phyloP scores from a whole-genome alignment of 2,113 vertebrate genomes.

The Raja brachyura region DNA sequence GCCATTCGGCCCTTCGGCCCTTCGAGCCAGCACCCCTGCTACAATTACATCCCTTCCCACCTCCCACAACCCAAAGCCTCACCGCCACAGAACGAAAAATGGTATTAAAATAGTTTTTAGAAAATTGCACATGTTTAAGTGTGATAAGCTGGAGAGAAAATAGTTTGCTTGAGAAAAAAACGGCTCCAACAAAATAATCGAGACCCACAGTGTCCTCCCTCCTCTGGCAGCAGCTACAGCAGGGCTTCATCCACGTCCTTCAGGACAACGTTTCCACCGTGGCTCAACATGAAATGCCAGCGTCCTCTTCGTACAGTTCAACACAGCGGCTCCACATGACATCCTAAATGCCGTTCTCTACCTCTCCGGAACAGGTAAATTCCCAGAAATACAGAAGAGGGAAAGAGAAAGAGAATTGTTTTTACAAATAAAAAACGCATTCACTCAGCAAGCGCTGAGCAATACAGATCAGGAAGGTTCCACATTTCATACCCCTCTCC shows the following conservation, averaged over 20 bases:
- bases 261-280: slow-evolving; percentile 24
- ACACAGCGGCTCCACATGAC: slow-evolving; percentile 25
- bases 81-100: neutral
- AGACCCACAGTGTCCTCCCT: slow-evolving; percentile 33
- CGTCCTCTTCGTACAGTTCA: slow-evolving; percentile 16
- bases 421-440: neutral
- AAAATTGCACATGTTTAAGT: neutral
- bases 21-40: too few species aligned
- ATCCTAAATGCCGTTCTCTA: slow-evolving; percentile 30
- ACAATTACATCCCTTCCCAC: too few species aligned
- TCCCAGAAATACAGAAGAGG: neutral
- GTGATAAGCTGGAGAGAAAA: neutral
- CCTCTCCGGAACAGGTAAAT: slow-evolving; percentile 33
- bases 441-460: slow-evolving; percentile 13
- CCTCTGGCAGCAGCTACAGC: slow-evolving; percentile 36
- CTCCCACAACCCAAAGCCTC: too few species aligned
- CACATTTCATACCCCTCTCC: neutral
- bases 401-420: neutral
- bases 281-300: slow-evolving; percentile 28
- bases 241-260: slow-evolving; percentile 34
- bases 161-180: slow-evolving; percentile 18
- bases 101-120: too few species aligned
- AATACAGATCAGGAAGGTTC: neutral
- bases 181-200: slow-evolving; percentile 33
- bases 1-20: too few species aligned